Evolutionary conservation across 2,113 vertebrate species (phyloP), one percentile per base, ranked within the genome.

Genomic region (Cebidichthys violaceus): DNA sequence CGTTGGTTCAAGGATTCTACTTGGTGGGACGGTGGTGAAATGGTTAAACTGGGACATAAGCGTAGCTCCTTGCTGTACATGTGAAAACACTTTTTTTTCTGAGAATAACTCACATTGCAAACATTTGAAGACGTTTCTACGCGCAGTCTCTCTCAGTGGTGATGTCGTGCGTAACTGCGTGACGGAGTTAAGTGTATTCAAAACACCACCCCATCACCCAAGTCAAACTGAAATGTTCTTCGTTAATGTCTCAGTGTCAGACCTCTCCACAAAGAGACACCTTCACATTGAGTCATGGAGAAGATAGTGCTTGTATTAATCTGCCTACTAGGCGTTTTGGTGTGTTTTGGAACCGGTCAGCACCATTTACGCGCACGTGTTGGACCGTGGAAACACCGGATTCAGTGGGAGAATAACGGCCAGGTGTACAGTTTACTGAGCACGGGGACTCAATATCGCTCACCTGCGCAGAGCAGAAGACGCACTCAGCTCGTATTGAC

Each of bases 391-490:
- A 92, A 84, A 79, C 93, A 95, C 54, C 85, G 80, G 52, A 87
- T 95, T 33, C 92, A 93, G 81, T 95, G 95, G 95, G 89, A 94
- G 79, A 95, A 91, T 67, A 93, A 94, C 87, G 93, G 95, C 0
- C 91, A 89, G 45, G 76, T 90, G 47, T 93, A 85, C 84, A 95
- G 93, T 72, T 84, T 96, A n/a, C 83, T 94, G 75, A 96, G 94
- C 90, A 94, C 94, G 4, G 95, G 93, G 17, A 85, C 93, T 22
- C 92, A 91, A 8, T 95, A 95, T 55, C 93, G 86, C 22, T 52
- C 86, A 27, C 91, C 91, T 0, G 79, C 74, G 3, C 86, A 92
- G 61, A 47, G 9, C 4, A 89, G 89, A 47, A 83, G 81, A 67
- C 77, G 86, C 13, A 65, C 90, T 0, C 91, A 94, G 50, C 47